Evolutionary conservation across 2,888 invertebrate species (phyloP), one percentile per base, ranked within the genome.

Genomic region (Lasioglossum malachurum): DNA sequence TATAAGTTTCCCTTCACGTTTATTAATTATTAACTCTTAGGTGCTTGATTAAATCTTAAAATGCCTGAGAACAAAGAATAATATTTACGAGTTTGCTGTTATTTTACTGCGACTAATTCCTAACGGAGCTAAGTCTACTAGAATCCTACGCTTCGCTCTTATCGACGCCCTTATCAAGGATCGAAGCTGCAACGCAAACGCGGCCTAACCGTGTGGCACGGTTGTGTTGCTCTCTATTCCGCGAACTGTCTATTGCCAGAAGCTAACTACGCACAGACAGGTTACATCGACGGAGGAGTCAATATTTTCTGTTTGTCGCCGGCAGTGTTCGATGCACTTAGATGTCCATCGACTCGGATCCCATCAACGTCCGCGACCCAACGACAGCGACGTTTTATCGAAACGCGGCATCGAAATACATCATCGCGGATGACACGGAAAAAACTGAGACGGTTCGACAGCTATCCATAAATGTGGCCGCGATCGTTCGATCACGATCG

Each of bases 401-500:
- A 78, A 87, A 91, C 82, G 77, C 80, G 80, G 4, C 46, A 60
- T 60, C 83, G 81, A 79, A 78, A 82, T 89, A 89, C 85, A 77
- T 80, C 81, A 78, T 64, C 82, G 82, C 74, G 57, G 83, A 87
- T 84, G 87, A 90, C 86, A 82, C 76, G 60, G 71, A 87, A 86
- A 89, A 86, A 89, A 87, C 80, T 78, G 78, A 72, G 84, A 82
- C 75, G 80, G 74, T 74, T 69, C 71, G 84, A 84, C 86, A 83
- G 73, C 41, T 81, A 78, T 86, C 81, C 87, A 84, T 89, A 89
- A 91, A 86, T 84, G 87, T 79, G 60, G 82, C 78, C 49, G 49
- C 35, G 80, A 72, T 80, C 77, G 80, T 81, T 88, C 87, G 87
- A 91, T 91, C 90, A 87, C 71, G 78, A 74, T 75, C 75, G 72